A percentile compares a stretch with the other conserved stretches of the same genome.
Evolutionary conservation across 2,113 vertebrate genomes (phyloP).

Genomic region (Aptenodytes forsteri): DNA sequence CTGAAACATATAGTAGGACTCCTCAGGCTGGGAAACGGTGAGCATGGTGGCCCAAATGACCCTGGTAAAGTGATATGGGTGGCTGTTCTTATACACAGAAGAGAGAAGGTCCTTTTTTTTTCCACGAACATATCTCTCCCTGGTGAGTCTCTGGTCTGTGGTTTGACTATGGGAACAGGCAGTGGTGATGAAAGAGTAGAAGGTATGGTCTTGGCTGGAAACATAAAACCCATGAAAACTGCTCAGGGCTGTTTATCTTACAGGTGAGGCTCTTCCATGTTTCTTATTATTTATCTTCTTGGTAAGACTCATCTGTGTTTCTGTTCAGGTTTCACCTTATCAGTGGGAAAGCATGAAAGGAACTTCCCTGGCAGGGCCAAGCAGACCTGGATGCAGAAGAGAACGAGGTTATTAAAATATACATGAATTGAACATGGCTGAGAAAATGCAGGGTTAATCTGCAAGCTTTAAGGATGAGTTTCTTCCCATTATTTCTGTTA

Average conservation of each 20-base stretch:
- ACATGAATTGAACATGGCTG: neutral
- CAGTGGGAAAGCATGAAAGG: neutral
- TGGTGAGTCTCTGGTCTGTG: neutral
- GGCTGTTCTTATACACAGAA: neutral
- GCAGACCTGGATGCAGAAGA: neutral
- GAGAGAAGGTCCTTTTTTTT: neutral
- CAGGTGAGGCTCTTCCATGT: neutral
- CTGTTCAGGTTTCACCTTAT: neutral
- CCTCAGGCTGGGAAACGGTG: neutral
- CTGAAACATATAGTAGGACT: neutral
- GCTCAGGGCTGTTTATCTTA: neutral
- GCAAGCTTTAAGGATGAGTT: neutral
- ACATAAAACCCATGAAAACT: neutral
- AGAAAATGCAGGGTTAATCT: neutral
- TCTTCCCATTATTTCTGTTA: neutral
- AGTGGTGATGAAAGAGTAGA: neutral
- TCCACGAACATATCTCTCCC: neutral
- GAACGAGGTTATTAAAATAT: neutral
- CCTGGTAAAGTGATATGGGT: neutral
- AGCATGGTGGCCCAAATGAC: neutral
- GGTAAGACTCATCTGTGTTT: neutral
- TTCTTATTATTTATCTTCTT: neutral
- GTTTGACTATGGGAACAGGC: neutral
- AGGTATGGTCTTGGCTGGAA: neutral
- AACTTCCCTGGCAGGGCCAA: neutral